Percentiles rank a stretch among this genome's conserved stretches.
Conservation (phyloP, 1,140 invertebrate genomes). For the Trichoplusia ni region DNA sequence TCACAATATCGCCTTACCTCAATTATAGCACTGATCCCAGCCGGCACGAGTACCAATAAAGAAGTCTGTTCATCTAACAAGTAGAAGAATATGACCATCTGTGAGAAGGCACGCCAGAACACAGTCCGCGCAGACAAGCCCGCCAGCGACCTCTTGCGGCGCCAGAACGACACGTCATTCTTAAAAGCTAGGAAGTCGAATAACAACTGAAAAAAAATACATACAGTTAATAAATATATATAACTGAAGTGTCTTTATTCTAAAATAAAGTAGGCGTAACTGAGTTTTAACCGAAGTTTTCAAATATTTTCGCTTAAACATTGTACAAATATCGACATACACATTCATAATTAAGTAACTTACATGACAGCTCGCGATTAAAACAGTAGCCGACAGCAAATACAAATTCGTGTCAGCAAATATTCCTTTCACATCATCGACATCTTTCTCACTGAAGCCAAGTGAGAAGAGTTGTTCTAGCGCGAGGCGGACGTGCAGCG, state of each 20-base stretch:
- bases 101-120: constrained; percentile 96
- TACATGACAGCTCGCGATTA: constrained; percentile 96
- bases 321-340: too few species aligned
- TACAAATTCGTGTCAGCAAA: constrained; percentile 98
- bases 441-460: constrained; percentile 96
- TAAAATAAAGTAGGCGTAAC: too few species aligned
- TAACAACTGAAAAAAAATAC: constrained; percentile 87
- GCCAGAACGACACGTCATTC: constrained; percentile 98
- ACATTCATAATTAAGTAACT: too few species aligned
- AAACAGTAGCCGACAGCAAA: constrained; percentile 94
- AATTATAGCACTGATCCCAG: constrained; percentile 92
- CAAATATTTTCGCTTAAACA: too few species aligned
- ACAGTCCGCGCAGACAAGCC: constrained; percentile 95
- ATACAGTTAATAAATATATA: neutral
- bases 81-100: constrained; percentile 96
- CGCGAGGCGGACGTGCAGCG: constrained; percentile 90
- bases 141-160: constrained; percentile 89
- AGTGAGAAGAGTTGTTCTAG: constrained; percentile 87
- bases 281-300: too few species aligned
- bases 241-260: neutral
- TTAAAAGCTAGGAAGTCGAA: constrained; percentile 99
- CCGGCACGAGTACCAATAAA: constrained; percentile 93
- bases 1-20: constrained; percentile 87
- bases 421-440: constrained; percentile 98
- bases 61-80: constrained; percentile 96